Conservation (phyloP, 2,888 invertebrate species). For the Trissolcus japonicus region DNA sequence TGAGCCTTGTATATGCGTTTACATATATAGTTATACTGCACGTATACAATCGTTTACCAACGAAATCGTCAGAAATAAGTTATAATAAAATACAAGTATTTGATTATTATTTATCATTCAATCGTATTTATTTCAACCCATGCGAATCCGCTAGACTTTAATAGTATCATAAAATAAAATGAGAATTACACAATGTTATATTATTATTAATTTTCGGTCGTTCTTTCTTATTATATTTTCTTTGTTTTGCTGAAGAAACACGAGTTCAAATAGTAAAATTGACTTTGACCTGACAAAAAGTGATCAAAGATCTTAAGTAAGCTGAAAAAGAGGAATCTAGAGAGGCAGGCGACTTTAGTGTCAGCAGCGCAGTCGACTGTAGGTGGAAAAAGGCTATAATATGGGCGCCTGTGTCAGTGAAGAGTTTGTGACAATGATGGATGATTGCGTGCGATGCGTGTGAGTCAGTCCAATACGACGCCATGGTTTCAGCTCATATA, state of each 20-base stretch:
- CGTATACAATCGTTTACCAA: slow-evolving; percentile 70
- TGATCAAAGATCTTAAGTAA: slow-evolving; percentile 39
- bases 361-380: slow-evolving; percentile 55
- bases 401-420: slow-evolving; percentile 67
- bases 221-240: not conserved
- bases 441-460: slow-evolving; percentile 73
- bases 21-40: slow-evolving; percentile 64
- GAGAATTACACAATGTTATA: not conserved
- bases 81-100: slow-evolving; percentile 61
- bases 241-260: slow-evolving; percentile 9
- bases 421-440: slow-evolving; percentile 75
- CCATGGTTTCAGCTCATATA: slow-evolving; percentile 70
- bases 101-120: slow-evolving; percentile 11
- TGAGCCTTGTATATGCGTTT: slow-evolving; percentile 64
- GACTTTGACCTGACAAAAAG: slow-evolving; percentile 30
- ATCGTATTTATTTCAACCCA: not conserved
- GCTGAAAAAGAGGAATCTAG: slow-evolving; percentile 52
- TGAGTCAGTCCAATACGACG: slow-evolving; percentile 74
- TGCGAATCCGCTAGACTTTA: not conserved
- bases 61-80: slow-evolving; percentile 70
- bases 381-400: slow-evolving; percentile 56
- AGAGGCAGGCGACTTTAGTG: slow-evolving; percentile 55
- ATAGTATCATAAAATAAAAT: not conserved
- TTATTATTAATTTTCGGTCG: not conserved
- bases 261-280: slow-evolving; percentile 26